Percentiles rank a stretch among this genome's conserved stretches.
phyloP scores from a whole-genome alignment of 1,140 invertebrate genomes.

The Heliconius hewitsoni region DNA sequence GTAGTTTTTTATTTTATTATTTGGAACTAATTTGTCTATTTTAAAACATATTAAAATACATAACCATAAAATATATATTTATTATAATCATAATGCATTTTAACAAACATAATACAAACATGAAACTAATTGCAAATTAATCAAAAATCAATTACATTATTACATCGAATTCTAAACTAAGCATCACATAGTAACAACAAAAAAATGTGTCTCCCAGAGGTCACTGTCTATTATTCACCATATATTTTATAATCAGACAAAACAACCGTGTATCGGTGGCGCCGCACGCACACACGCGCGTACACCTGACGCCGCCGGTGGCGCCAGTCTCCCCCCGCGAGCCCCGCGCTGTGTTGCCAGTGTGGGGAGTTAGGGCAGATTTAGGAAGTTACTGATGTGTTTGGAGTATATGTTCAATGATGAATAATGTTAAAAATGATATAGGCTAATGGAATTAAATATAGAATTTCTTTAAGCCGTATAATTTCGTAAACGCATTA shows the following conservation, averaged over 20 bases:
- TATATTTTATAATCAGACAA: background rate
- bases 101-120: too few relatives aligned
- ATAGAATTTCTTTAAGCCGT: background rate
- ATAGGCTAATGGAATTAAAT: background rate
- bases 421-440: background rate
- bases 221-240: slow-evolving; percentile 36
- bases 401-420: background rate
- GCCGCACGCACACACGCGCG: slow-evolving; percentile 74
- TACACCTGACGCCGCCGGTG: slow-evolving; percentile 77
- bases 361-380: slow-evolving; percentile 14
- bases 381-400: slow-evolving; percentile 26
- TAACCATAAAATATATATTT: too few relatives aligned
- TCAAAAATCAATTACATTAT: too few relatives aligned
- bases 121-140: too few relatives aligned
- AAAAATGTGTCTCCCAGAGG: slow-evolving; percentile 46
- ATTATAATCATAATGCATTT: too few relatives aligned
- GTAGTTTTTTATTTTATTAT: too few relatives aligned
- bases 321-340: slow-evolving; percentile 63
- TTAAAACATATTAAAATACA: too few relatives aligned
- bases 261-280: slow-evolving; percentile 55
- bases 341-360: slow-evolving; percentile 44
- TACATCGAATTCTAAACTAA: background rate
- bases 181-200: background rate
- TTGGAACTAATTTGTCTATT: background rate
- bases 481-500: background rate